These are phyloP conservation scores for Zophobas atratus DNA, from an alignment of 1,140 invertebrate genomes.

Conservation along the genomic window DNA sequence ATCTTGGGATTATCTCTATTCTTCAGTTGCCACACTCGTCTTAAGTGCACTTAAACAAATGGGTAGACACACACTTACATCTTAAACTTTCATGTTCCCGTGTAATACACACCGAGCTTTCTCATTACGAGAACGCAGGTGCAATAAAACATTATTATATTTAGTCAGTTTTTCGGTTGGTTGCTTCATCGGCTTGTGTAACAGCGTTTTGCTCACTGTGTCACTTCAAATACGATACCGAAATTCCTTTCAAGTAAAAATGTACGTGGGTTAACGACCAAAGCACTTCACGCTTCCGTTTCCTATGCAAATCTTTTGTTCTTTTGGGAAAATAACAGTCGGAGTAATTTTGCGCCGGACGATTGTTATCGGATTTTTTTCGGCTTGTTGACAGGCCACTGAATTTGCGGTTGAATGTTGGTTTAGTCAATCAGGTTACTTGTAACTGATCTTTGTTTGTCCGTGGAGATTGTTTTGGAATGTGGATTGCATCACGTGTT, in stretches of 20 bases:
- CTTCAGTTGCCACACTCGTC: constrained; percentile 19
- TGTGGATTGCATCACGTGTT: not conserved
- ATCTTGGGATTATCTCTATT: constrained; percentile 29
- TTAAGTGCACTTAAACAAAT: constrained; percentile 23
- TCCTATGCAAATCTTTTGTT: constrained; percentile 43
- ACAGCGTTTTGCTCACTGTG: not conserved
- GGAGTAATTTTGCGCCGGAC: constrained; percentile 13
- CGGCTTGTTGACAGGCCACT: constrained; percentile 8
- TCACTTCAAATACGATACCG: constrained; percentile 5
- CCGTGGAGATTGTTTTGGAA: not conserved
- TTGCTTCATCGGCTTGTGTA: not conserved
- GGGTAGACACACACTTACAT: constrained; percentile 20
- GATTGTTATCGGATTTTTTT: constrained; percentile 19
- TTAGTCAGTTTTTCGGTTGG: not conserved
- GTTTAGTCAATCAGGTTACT: not conserved
- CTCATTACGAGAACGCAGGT: not conserved
- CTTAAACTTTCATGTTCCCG: constrained; percentile 22
- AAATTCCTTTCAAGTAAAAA: constrained; percentile 23
- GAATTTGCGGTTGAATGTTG: not conserved
- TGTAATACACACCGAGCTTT: constrained; percentile 18
- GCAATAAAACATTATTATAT: constrained; percentile 7
- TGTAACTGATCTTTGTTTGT: not conserved
- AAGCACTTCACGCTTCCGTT: constrained; percentile 37
- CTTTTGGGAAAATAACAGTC: constrained; percentile 32
- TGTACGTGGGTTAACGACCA: constrained; percentile 28